Evolutionary conservation across 2,113 vertebrate species (phyloP).

Genomic region (Pandion haliaetus): DNA sequence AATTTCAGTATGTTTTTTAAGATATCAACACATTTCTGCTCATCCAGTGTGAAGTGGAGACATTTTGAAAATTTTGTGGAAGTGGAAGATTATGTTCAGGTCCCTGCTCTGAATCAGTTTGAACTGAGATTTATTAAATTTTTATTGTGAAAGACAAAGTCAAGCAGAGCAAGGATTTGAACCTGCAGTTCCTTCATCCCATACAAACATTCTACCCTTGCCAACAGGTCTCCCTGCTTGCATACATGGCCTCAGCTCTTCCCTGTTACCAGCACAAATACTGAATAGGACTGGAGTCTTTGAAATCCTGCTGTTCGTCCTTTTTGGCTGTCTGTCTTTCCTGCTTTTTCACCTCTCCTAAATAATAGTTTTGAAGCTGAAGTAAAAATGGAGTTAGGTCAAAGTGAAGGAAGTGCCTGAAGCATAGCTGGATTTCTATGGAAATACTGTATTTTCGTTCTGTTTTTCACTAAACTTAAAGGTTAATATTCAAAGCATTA

Average conservation of each 20-base stretch:
- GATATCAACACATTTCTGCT: neutral
- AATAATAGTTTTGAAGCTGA: constrained; percentile 36
- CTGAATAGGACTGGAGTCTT: neutral
- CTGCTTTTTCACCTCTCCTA: neutral
- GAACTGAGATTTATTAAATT: neutral
- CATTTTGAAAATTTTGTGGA: neutral
- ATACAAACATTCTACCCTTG: neutral
- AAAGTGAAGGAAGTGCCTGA: constrained; percentile 34
- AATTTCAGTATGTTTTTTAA: neutral
- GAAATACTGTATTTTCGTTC: constrained; percentile 63
- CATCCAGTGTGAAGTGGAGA: neutral
- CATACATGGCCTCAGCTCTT: neutral
- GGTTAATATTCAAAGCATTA: constrained; percentile 63
- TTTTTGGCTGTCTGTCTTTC: neutral
- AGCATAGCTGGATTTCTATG: constrained; percentile 58
- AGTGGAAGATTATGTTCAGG: neutral
- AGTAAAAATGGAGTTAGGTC: neutral
- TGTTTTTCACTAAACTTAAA: constrained; percentile 62
- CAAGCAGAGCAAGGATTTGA: neutral
- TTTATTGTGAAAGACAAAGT: neutral
- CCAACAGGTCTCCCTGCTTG: neutral
- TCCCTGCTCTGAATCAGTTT: neutral
- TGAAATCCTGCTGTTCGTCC: neutral
- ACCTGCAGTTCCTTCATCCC: neutral
- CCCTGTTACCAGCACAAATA: neutral